Evolutionary conservation across 2,888 invertebrate species (phyloP).

Genomic region (Spodoptera exigua): DNA sequence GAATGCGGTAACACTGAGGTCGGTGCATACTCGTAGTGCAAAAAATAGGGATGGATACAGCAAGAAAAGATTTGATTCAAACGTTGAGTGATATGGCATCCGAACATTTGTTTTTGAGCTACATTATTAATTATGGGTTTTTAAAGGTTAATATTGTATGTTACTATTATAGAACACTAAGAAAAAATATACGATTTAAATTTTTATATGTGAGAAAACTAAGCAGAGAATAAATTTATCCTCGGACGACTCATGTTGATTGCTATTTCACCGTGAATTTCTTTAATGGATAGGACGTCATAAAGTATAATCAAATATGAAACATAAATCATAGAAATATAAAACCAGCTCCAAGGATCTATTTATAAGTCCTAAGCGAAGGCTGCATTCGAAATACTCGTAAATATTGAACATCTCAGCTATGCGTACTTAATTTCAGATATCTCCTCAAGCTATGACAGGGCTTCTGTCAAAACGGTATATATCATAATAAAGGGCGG

Average conservation of each 20-base stretch:
- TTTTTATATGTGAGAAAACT: too few relatives aligned
- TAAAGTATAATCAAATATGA: too few relatives aligned
- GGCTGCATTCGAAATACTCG: slow-evolving; percentile 35
- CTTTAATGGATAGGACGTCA: too few relatives aligned
- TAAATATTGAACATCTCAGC: slow-evolving; percentile 40
- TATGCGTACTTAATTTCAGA: slow-evolving; percentile 50
- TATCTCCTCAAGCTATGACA: slow-evolving; percentile 46
- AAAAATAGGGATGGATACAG: slow-evolving; percentile 13
- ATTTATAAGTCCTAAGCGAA: slow-evolving; percentile 40
- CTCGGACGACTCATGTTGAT: too few relatives aligned
- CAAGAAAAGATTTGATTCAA: slow-evolving; percentile 2
- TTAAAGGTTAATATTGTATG: too few relatives aligned
- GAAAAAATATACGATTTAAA: too few relatives aligned
- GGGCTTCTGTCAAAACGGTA: slow-evolving; percentile 37
- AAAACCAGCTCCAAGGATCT: slow-evolving; percentile 7
- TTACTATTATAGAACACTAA: too few relatives aligned
- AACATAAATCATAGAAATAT: background rate
- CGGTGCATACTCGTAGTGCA: slow-evolving; percentile 3
- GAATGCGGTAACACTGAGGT: slow-evolving; percentile 7
- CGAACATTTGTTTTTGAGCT: too few relatives aligned
- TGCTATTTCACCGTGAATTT: too few relatives aligned
- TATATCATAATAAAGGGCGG: slow-evolving; percentile 55
- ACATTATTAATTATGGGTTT: too few relatives aligned
- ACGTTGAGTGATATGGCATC: background rate
- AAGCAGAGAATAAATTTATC: too few relatives aligned